Evolutionary conservation across 2,113 vertebrate species (phyloP).

Genomic region (Gobio gobio): DNA sequence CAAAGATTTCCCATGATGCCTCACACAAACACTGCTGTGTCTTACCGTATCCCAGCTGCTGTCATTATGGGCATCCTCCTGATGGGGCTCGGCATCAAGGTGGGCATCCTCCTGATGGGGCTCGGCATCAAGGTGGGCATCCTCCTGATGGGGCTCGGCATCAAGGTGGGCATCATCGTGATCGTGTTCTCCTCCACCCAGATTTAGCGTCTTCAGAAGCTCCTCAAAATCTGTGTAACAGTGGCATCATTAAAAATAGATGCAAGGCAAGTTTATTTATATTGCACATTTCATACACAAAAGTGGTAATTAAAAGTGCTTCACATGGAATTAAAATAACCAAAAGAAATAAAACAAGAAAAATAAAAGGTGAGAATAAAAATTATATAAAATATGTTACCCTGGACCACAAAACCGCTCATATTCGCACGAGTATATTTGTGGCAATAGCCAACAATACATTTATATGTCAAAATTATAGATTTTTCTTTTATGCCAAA

Average conservation of each 20-base stretch:
- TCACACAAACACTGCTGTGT: background rate
- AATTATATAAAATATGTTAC: too few species aligned
- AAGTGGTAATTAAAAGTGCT: too few species aligned
- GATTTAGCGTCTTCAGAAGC: constrained; percentile 67
- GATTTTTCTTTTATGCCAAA: too few species aligned
- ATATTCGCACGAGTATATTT: too few species aligned
- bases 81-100: constrained; percentile 33
- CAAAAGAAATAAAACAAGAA: too few species aligned
- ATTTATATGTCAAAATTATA: too few species aligned
- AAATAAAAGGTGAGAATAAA: too few species aligned
- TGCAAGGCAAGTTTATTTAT: too few species aligned
- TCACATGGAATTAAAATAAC: too few species aligned
- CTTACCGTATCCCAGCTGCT: constrained; percentile 69
- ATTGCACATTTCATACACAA: too few species aligned
- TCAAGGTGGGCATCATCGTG: constrained; percentile 7
- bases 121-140: constrained; percentile 36
- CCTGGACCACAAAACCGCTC: too few species aligned
- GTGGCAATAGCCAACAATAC: too few species aligned
- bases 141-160: constrained; percentile 5
- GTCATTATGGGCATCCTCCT: constrained; percentile 52
- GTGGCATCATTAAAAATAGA: background rate
- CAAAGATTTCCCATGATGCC: constrained; percentile 31
- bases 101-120: constrained; percentile 35
- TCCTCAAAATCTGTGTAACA: constrained; percentile 63
- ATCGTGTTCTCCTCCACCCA: constrained; percentile 55